phyloP scores from a whole-genome alignment of 2,797 vertebrate genomes.

The Manis javanica region DNA sequence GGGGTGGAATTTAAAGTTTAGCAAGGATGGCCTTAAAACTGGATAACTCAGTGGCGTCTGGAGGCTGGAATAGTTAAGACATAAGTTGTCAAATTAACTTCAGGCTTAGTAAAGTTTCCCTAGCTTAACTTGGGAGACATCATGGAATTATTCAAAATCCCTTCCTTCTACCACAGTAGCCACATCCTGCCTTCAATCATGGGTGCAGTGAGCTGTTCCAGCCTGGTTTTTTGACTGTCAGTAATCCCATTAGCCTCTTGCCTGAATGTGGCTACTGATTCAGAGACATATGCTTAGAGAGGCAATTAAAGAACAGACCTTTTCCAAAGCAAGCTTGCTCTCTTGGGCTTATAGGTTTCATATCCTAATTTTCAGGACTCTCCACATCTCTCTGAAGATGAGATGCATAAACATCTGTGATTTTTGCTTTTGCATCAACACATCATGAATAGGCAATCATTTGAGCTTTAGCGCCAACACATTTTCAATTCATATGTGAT shows the following conservation, averaged over 20 bases:
- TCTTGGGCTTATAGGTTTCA: background rate
- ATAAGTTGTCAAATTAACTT: background rate
- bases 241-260: background rate
- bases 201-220: background rate
- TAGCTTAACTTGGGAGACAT: background rate
- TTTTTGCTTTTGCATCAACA: slow-evolving; percentile 11
- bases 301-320: background rate
- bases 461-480: background rate
- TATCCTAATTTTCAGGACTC: background rate
- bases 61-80: background rate
- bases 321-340: background rate
- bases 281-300: background rate
- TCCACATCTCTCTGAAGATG: background rate
- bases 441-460: background rate
- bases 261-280: background rate
- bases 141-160: background rate
- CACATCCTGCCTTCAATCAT: background rate
- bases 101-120: background rate
- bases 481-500: slow-evolving; percentile 21
- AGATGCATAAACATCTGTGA: background rate
- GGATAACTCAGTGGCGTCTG: background rate
- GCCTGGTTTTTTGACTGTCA: slow-evolving; percentile 18
- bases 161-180: background rate
- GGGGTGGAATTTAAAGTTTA: background rate
- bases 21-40: background rate